These are phyloP conservation scores for Hyperoplus lanceolatus DNA, from an alignment of 2,797 vertebrate genomes.

Conservation along the genomic window DNA sequence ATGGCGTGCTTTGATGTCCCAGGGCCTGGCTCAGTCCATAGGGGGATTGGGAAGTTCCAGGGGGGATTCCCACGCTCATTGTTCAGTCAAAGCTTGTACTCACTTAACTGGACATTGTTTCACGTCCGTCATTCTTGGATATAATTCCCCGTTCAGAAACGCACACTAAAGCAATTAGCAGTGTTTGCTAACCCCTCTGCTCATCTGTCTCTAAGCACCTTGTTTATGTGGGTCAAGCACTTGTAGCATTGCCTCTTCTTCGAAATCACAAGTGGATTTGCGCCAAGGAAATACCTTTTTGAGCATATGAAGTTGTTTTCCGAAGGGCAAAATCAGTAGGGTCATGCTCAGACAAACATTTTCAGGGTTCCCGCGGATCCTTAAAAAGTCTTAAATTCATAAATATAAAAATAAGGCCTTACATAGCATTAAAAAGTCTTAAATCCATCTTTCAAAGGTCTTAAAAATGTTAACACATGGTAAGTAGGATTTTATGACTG, in stretches of 20 bases:
- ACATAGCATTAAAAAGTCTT: no score
- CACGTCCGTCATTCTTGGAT: not conserved
- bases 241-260: not conserved
- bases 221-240: not conserved
- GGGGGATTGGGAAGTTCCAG: conserved; percentile 7
- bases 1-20: conserved; percentile 32
- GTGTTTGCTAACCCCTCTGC: conserved; percentile 28
- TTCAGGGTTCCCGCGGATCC: no score
- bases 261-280: conserved; percentile 3
- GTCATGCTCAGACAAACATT: not conserved
- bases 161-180: conserved; percentile 7
- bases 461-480: no score
- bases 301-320: not conserved
- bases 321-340: not conserved
- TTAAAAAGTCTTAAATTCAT: no score
- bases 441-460: no score
- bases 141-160: not conserved
- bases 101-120: conserved; percentile 8
- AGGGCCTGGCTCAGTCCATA: no score
- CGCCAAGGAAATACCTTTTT: not conserved
- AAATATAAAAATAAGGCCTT: no score
- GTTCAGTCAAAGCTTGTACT: conserved; percentile 17
- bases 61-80: conserved; percentile 26
- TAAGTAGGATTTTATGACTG: no score
- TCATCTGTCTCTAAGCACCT: conserved; percentile 22